phyloP scores from a whole-genome alignment of 2,113 vertebrate species.

The Cariama cristata region DNA sequence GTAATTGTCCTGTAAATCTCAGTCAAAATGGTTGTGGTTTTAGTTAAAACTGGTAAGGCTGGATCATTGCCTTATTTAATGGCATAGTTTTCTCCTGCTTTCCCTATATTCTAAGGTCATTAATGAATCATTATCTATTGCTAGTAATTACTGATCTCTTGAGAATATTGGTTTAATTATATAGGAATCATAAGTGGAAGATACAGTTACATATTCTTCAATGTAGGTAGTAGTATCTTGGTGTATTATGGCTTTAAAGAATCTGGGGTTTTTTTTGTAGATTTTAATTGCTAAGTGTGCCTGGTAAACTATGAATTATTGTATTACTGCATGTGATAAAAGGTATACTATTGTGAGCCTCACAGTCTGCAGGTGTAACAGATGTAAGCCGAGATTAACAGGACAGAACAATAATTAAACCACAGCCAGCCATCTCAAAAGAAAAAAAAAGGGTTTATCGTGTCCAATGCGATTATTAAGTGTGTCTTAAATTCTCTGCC shows the following conservation, averaged over 20 bases:
- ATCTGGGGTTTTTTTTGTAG: conserved; percentile 38
- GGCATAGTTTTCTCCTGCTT: conserved; percentile 38
- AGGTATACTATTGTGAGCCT: conserved; percentile 59
- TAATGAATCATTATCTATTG: conserved; percentile 59
- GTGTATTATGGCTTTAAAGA: conserved; percentile 67
- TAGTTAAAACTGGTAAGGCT: conserved; percentile 46
- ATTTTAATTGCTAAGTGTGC: conserved; percentile 69
- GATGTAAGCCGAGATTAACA: conserved; percentile 77
- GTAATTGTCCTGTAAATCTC: not conserved
- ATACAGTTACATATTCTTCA: conserved; percentile 7
- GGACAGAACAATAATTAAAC: conserved; percentile 78
- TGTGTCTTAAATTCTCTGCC: conserved; percentile 69
- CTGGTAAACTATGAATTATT: conserved; percentile 78
- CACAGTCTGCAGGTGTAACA: conserved; percentile 72
- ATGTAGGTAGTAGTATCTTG: conserved; percentile 32
- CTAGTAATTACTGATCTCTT: conserved; percentile 58
- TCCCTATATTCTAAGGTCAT: conserved; percentile 55
- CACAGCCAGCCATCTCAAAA: conserved; percentile 63
- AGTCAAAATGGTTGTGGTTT: not conserved
- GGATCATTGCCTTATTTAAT: conserved; percentile 37
- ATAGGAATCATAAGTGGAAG: conserved; percentile 55
- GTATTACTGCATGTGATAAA: conserved; percentile 72
- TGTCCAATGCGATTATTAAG: conserved; percentile 65
- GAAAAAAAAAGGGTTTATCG: conserved; percentile 49
- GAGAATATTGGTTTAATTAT: conserved; percentile 66